Base-by-base conservation (phyloP, 1,140 invertebrate genomes). In the Aphaenogaster floridana region DNA sequence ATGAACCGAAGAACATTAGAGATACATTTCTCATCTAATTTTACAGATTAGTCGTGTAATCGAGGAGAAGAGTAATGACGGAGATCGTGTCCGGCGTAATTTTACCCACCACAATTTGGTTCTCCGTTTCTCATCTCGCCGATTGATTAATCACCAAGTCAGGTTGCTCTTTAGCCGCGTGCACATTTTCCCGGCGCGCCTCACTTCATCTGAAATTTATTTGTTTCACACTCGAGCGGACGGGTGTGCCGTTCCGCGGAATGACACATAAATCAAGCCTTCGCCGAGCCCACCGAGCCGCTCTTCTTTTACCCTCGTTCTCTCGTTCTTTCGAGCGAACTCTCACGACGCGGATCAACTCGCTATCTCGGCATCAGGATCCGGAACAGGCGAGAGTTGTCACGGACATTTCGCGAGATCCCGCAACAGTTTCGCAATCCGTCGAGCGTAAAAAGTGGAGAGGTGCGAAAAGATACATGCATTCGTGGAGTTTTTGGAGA, bases 191-290 rank as follows among this genome's bases (percentile, higher is more conserved):
- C 13, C n/a, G 69, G 28, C 69, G 54, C 17, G 69, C 52, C 80
- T 74, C 42, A 34, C 45, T 48, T 74, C 28, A 39, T 7, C 69
- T 74, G 69, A 84, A 84, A 76, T 76, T 84, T 61, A 84, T 84
- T 84, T 61, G 45, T 84, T 84, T 84, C 69, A 61, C 80, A 84
- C 54, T 50, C 54, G 34, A 57, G 54, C 54, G 54, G 21, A 36
- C 79, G 80, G 68, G 66, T 57, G 50, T 72, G 79, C 34, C 79
- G 79, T 45, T 54, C 45, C 34, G 36, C 21, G 52, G 54, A 76
- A 76, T 76, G 69, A 84, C 42, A 83, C 68, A 84, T 84, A 84
- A 84, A 84, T 84, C 80, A 84, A 59, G 48, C 57, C 50, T 81
- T 71, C 11, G 17, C 42, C 17, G 54, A 45, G 39, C n/a, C 28